phyloP scores from a whole-genome alignment of 2,888 invertebrate species.

The Mylabris sibirica region DNA sequence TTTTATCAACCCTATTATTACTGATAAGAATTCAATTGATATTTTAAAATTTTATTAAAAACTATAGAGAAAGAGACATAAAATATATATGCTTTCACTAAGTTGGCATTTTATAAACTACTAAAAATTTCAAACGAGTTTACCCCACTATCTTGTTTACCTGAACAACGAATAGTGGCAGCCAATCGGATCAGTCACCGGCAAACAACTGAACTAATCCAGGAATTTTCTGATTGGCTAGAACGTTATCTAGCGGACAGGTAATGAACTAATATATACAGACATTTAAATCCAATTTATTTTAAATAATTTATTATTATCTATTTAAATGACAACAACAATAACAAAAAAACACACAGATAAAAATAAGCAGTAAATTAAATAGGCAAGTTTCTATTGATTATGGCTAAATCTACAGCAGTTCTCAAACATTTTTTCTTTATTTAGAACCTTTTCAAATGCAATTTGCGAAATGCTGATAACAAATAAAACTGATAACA shows the following conservation, averaged over 20 bases:
- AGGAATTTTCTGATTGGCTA: conserved; percentile 47
- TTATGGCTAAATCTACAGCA: too few species aligned
- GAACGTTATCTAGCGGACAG: conserved; percentile 37
- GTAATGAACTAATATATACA: conserved; percentile 34
- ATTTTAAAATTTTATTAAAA: not conserved
- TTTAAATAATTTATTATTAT: not conserved
- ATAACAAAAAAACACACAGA: not conserved
- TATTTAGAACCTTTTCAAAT: too few species aligned
- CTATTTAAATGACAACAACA: too few species aligned
- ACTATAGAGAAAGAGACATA: not conserved
- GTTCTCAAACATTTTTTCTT: too few species aligned
- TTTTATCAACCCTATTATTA: not conserved
- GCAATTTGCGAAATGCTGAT: too few species aligned
- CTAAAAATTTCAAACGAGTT: conserved; percentile 62
- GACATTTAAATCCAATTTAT: not conserved
- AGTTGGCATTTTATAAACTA: conserved; percentile 59
- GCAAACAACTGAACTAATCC: conserved; percentile 48
- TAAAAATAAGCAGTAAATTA: not conserved
- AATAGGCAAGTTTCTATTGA: too few species aligned
- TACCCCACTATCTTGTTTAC: conserved; percentile 52
- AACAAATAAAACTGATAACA: not conserved
- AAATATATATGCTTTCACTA: conserved; percentile 51
- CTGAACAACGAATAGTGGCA: conserved; percentile 50
- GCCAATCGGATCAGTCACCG: conserved; percentile 27
- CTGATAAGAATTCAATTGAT: too few species aligned